Evolutionary conservation across 2,888 invertebrate genomes (phyloP), one percentile per base, ranked within the genome.

Genomic region (Drosophila diplacantha): DNA sequence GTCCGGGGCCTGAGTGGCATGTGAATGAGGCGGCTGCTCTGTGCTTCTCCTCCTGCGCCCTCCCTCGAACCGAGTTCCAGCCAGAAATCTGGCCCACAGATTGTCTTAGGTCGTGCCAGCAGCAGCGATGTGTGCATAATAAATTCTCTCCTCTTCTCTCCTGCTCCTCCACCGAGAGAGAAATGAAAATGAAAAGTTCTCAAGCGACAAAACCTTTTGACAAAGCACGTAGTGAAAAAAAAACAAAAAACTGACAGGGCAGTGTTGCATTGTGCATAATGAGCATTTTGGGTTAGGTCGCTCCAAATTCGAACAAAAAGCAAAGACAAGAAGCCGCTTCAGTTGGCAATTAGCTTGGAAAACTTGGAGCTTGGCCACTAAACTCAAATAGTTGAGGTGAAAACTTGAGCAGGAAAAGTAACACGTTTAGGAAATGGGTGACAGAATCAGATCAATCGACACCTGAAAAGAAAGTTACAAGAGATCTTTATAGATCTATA

Each of bases 81-180:
- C 44, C 32, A 18, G 44, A 59, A 37, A 44, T 57, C 56, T 34
- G 55, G 55, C 34, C 26, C 29, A 57, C 71, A 81, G 81, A 79
- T 79, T 79, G 81, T 79, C 78, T 81, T 68, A 81, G 81, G 78
- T 79, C 81, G 81, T 79, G 78, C 82, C 75, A 76, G 55, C 74
- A 67, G 14, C 8, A 5, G 61, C 76, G 67, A 74, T 51, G 44
- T 46, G 74, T 50, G 78, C 74, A 78, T 81, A 79, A 81, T 74
- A 78, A 74, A 74, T 47, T 46, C 44, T 59, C 14, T 20, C 12
- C 44, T 59, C 14, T 16, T 8, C 37, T 11, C 7, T 53, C 63
- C 16, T 34, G 46, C 65, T 16, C 8, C 6, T 18, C 6, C 3
- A 4, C 12, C 29, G 0, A 20, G 59, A 69, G 58, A 60, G 73